Conservation (phyloP, 1,140 invertebrate genomes). For the Drosophila suzukii region DNA sequence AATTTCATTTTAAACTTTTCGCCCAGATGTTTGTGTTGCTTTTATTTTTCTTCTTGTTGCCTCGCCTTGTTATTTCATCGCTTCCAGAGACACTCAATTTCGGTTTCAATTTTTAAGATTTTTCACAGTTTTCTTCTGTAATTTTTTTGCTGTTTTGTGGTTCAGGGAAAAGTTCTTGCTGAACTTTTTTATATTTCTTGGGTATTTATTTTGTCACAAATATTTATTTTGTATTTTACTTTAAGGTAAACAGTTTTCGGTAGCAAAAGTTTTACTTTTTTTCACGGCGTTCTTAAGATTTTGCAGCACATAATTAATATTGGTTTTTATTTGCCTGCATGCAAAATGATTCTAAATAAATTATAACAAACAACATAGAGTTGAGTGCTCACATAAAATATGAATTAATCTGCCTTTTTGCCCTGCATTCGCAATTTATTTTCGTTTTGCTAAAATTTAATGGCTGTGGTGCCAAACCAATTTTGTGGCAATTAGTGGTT, state of each 20-base stretch:
- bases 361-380: conserved; percentile 16
- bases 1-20: conserved; percentile 72
- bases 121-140: conserved; percentile 33
- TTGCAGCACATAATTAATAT: conserved; percentile 48
- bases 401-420: conserved; percentile 1
- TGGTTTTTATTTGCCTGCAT: conserved; percentile 27
- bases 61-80: conserved; percentile 52
- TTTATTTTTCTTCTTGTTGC: conserved; percentile 31
- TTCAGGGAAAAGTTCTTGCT: conserved; percentile 38
- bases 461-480: conserved; percentile 21
- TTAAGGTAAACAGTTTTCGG: conserved; percentile 50
- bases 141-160: conserved; percentile 18
- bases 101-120: conserved; percentile 62
- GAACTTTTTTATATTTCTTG: conserved; percentile 46
- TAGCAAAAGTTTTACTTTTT: conserved; percentile 10
- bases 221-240: conserved; percentile 61
- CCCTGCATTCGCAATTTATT: conserved; percentile 20
- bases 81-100: conserved; percentile 59
- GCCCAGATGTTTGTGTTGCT: conserved; percentile 52
- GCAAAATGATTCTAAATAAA: conserved; percentile 24
- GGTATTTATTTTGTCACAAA: conserved; percentile 57
- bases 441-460: conserved; percentile 21
- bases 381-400: background rate
- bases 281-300: conserved; percentile 4
- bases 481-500: conserved; percentile 27